Percentiles rank a stretch among this genome's conserved stretches.
phyloP scores from a whole-genome alignment of 1,140 invertebrate genomes.

The Melanaphis sacchari region DNA sequence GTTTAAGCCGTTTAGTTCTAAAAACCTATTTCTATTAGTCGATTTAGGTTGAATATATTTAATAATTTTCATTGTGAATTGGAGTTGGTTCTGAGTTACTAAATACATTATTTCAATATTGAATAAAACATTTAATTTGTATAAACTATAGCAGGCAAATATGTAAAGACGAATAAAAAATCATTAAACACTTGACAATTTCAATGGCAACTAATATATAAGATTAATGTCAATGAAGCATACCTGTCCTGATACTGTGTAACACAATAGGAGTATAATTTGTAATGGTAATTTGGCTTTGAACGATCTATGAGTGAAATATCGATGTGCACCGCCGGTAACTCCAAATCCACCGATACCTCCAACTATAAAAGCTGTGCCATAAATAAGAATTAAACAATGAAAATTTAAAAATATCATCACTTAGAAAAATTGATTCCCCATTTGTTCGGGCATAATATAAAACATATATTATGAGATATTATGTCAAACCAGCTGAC shows the following conservation, averaged over 20 bases:
- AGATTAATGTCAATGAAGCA: constrained; percentile 45
- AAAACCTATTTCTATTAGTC: background rate
- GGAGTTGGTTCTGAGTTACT: background rate
- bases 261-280: constrained; percentile 73
- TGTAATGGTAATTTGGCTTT: constrained; percentile 79
- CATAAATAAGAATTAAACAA: background rate
- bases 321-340: constrained; percentile 83
- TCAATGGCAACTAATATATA: background rate
- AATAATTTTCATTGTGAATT: background rate
- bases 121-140: background rate
- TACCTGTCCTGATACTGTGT: constrained; percentile 78
- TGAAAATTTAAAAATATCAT: background rate
- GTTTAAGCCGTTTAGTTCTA: background rate
- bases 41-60: background rate
- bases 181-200: background rate
- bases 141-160: background rate
- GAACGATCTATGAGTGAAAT: constrained; percentile 84
- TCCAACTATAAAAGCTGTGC: constrained; percentile 66
- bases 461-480: too few relatives aligned
- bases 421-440: background rate
- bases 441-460: background rate
- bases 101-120: background rate
- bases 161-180: background rate
- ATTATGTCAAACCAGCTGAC: too few relatives aligned
- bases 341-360: constrained; percentile 72